Conservation (phyloP, 2,113 vertebrate genomes). For the Caloenas nicobarica region DNA sequence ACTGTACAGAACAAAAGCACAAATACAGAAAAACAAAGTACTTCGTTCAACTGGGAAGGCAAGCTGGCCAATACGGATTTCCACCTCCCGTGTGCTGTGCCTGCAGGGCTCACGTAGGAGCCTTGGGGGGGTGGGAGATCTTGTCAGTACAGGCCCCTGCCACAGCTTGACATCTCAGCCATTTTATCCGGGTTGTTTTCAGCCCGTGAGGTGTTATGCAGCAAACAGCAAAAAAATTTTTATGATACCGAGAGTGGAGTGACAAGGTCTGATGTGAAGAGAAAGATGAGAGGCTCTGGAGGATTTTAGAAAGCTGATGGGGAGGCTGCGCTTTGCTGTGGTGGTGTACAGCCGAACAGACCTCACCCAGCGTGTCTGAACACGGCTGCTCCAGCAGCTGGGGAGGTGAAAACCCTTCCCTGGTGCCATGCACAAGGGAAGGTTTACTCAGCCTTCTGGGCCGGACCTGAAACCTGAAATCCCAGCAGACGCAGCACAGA, state of each 20-base stretch:
- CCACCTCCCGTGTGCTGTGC: background rate
- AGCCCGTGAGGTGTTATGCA: background rate
- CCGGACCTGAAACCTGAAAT: background rate
- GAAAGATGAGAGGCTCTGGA: background rate
- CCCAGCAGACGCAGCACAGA: rapidly evolving
- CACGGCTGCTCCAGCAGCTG: rapidly evolving
- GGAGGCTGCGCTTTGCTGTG: background rate
- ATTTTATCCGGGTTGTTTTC: background rate
- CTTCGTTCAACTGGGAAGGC: background rate
- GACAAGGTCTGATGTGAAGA: background rate
- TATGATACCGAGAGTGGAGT: background rate
- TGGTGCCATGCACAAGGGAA: background rate
- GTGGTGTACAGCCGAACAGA: background rate
- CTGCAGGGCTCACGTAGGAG: background rate
- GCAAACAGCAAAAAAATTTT: background rate
- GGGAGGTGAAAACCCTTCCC: background rate
- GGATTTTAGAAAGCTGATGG: background rate
- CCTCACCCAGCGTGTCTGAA: background rate
- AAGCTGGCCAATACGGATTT: background rate
- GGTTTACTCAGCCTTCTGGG: rapidly evolving
- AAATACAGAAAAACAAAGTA: background rate
- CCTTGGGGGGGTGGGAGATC: background rate
- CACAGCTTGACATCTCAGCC: background rate
- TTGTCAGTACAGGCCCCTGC: background rate
- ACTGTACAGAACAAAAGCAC: background rate